These are phyloP conservation scores for Actinernus sp. DNA, from an alignment of 92 coral and sea anemone genomes.

Conservation along the genomic window DNA sequence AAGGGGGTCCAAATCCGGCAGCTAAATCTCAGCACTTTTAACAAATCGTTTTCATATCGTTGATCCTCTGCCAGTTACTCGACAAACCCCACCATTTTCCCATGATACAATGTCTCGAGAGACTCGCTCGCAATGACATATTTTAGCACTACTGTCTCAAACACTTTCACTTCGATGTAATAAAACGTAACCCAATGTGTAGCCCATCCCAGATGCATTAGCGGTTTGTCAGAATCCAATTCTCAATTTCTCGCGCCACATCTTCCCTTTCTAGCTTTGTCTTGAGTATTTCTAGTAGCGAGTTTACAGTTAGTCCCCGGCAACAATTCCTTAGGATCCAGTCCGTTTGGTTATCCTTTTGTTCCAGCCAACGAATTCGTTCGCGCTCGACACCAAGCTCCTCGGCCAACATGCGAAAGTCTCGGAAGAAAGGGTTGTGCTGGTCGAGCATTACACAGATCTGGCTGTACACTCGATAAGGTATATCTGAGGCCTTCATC, in stretches of 20 bases:
- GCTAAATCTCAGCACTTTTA: too few species aligned
- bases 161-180: too few species aligned
- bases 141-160: too few species aligned
- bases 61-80: too few species aligned
- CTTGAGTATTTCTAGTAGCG: background rate
- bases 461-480: slow-evolving; percentile 1
- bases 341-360: slow-evolving; percentile 2
- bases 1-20: too few species aligned
- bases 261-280: background rate
- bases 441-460: slow-evolving; percentile 23
- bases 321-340: background rate
- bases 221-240: too few species aligned
- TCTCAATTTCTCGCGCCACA: background rate
- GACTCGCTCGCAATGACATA: too few species aligned
- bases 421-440: slow-evolving; percentile 9
- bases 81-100: too few species aligned
- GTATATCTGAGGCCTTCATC: slow-evolving; percentile 5
- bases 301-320: background rate
- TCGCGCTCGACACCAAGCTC: slow-evolving; percentile 5
- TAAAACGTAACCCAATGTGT: too few species aligned
- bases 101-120: too few species aligned
- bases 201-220: too few species aligned
- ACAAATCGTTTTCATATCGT: too few species aligned
- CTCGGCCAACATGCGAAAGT: slow-evolving; percentile 35
- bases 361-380: background rate